Base-by-base conservation (phyloP, 2,888 invertebrate species). In the Beris morrisii region DNA sequence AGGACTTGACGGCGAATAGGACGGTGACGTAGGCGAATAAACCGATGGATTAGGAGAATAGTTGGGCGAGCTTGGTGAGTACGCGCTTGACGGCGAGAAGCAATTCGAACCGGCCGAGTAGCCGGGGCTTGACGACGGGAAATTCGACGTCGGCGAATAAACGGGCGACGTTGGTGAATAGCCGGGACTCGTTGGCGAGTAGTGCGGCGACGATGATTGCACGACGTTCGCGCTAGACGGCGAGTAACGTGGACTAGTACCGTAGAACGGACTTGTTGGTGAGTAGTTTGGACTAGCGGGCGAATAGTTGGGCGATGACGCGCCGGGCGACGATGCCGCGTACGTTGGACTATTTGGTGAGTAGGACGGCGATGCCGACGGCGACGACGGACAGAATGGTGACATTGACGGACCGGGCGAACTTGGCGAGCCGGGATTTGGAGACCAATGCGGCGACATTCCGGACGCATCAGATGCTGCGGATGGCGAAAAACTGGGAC, bases 401-500 rank as follows among this genome's bases (percentile, higher is more conserved):
- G 93, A 92, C 83, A 92, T 89, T 28, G 91, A 89, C 0, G 94
- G 92, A 0, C 95, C 91, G 0, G 93, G 92, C 4, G 90, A 90
- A 22, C 88, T 88, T 11, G 93, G 88, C 44, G 92, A 88, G 65
- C 91, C 89, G 0, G 89, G 89, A 67, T 87, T 77, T 1, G 93
- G 92, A 3, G 92, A 92, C 86, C 91, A 92, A 4, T 86, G 86
- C 0, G 95, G 95, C 9, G 95, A 92, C 82, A 95, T 87, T 4
- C 97, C 97, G 11, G 94, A 94, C 0, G 93, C 93, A 77, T 97
- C 98, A 5, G 95, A 95, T 3, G 93, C 92, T 3, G 93, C 93
- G 0, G 95, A 95, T 3, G 97, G 97, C 13, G 97, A 98, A 83
- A 99, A 99, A 64, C 94, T 93, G 1, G 97, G 96, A 3, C 93